These are phyloP conservation scores for Forficula auricularia DNA, from an alignment of 1,140 invertebrate genomes.

Conservation along the genomic window DNA sequence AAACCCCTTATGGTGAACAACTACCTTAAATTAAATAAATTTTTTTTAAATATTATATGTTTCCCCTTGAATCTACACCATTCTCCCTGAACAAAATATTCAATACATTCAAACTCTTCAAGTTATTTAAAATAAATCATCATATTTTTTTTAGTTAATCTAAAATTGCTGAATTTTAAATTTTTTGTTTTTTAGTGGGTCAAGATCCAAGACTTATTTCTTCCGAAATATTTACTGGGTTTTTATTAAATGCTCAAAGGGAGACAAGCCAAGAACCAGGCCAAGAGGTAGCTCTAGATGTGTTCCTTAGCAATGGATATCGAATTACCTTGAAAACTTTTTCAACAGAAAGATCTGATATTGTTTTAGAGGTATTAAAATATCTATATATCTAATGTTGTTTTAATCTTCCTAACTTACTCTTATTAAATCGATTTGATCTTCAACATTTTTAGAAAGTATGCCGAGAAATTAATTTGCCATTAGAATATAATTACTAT, in stretches of 20 bases:
- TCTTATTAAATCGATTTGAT: background rate
- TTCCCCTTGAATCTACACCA: no score
- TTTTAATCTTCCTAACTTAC: background rate
- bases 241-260: slow-evolving; percentile 78
- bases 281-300: slow-evolving; percentile 57
- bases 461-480: slow-evolving; percentile 55
- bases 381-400: background rate
- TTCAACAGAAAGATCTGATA: slow-evolving; percentile 63
- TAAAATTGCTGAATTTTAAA: no score
- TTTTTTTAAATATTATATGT: no score
- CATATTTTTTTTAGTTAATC: no score
- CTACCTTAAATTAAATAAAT: no score
- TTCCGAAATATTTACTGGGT: slow-evolving; percentile 66
- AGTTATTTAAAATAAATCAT: no score
- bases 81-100: no score
- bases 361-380: slow-evolving; percentile 48
- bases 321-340: slow-evolving; percentile 65
- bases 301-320: slow-evolving; percentile 69
- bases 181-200: slow-evolving; percentile 52
- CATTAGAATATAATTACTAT: slow-evolving; percentile 58
- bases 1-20: no score
- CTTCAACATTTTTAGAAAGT: slow-evolving; percentile 40
- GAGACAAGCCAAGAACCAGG: slow-evolving; percentile 54
- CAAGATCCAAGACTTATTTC: slow-evolving; percentile 62
- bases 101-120: no score